Percentiles rank a stretch among this genome's conserved stretches.
Evolutionary conservation across 2,888 invertebrate genomes (phyloP).

Genomic region (Drosophila ustulata): DNA sequence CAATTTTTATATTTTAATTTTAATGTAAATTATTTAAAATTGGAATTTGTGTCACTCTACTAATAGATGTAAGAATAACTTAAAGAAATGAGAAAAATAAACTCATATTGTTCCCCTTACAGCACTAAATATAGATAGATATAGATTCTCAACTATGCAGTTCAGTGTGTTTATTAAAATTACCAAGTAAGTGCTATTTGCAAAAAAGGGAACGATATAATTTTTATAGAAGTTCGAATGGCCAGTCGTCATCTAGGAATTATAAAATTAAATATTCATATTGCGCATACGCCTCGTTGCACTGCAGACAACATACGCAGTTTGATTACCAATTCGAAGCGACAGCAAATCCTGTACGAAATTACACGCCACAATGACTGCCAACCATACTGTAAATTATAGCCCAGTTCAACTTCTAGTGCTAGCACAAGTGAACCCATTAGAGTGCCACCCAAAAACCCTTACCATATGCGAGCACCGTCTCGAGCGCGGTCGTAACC

Average conservation of each 20-base stretch:
- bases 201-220: conserved; percentile 29
- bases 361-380: conserved; percentile 38
- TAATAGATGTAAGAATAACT: neutral
- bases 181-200: conserved; percentile 30
- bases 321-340: conserved; percentile 48
- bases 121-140: conserved; percentile 15
- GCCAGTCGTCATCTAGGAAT: conserved; percentile 48
- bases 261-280: conserved; percentile 68
- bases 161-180: conserved; percentile 30
- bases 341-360: conserved; percentile 29
- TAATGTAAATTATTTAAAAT: no score
- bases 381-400: conserved; percentile 57
- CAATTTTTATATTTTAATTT: no score
- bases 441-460: conserved; percentile 26
- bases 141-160: conserved; percentile 7
- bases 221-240: conserved; percentile 20
- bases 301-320: conserved; percentile 25
- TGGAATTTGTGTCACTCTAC: neutral
- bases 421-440: conserved; percentile 39
- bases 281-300: conserved; percentile 65
- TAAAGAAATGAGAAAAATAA: no score
- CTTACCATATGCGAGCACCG: conserved; percentile 4
- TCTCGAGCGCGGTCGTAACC: conserved; percentile 50
- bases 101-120: neutral
- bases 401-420: conserved; percentile 31